Conservation (phyloP, 1,140 invertebrate species). For the Tetraneura akinire region DNA sequence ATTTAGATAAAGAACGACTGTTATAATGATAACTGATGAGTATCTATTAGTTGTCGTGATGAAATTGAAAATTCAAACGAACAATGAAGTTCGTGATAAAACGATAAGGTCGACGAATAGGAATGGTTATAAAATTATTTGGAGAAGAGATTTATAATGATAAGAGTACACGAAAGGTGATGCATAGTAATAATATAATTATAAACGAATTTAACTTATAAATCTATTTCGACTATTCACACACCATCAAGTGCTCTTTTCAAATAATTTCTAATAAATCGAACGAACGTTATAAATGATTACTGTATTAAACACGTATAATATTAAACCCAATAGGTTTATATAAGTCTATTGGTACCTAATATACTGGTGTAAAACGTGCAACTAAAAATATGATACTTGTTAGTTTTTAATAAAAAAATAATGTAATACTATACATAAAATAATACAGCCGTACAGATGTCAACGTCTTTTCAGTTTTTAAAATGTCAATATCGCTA, state of each 20-base stretch:
- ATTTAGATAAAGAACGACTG: not conserved
- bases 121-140: not conserved
- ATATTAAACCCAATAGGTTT: too few relatives aligned
- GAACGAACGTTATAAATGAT: not conserved
- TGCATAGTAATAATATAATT: not conserved
- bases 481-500: too few relatives aligned
- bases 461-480: too few relatives aligned
- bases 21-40: too few relatives aligned
- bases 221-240: slow-evolving; percentile 20
- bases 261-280: not conserved
- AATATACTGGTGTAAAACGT: not conserved
- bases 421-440: too few relatives aligned
- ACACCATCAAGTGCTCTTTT: not conserved
- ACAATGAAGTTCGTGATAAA: slow-evolving; percentile 11
- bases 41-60: not conserved
- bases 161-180: not conserved
- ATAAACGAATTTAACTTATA: not conserved
- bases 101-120: not conserved
- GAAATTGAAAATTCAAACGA: not conserved
- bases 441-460: too few relatives aligned
- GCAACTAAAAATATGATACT: not conserved
- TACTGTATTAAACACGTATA: not conserved
- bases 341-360: too few relatives aligned
- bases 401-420: not conserved
- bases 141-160: not conserved